Evolutionary conservation across 2,113 vertebrate species (phyloP), one percentile per base, ranked within the genome.

Genomic region (Motacilla alba): DNA sequence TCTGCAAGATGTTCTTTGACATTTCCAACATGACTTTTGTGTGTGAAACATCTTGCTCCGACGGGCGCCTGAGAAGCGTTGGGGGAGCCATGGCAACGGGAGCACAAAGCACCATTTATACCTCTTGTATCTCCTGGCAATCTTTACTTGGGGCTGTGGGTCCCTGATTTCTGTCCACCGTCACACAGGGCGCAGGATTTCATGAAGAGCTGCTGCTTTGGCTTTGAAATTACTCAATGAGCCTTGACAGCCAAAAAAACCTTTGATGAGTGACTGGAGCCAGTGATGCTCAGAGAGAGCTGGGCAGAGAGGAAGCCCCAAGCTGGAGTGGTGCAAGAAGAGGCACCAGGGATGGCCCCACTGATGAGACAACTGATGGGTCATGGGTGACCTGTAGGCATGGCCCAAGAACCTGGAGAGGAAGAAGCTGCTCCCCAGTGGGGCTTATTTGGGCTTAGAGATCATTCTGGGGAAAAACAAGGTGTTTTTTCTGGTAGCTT

Each of bases 11-110:
- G 94, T 96, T 97, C 95, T 89, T 67, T 98, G 97, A 98, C 98
- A 97, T 98, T 98, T 98, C 69, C 96, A 94, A 93, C 30, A 47
- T 83, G 94, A 87, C 94, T 96, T 97, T 85, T 96, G 97, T 94
- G 89, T 87, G 53, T 70, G 90, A 96, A 97, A 96, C 86, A 93
- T 87, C 96, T 96, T 72, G 46, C 96, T 96, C 92, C 31, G 22
- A 55, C 3, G 23, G 78, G 88, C 7, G 94, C 97, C 96, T 35
- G 96, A 92, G 96, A 94, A 98, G 97, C 87, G 7, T 33, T 86
- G 80, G 87, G 63, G 94, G 93, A 96, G 87, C 97, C 98, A 97
- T 98, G 95, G 98, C 97, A 98, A 98, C 97, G 0, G 64, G 95
- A 92, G 80, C 93, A 90, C 89, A 90, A 91, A 37, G 46, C 35